Conservation (phyloP, 2,888 invertebrate species). For the Arctia plantaginis region DNA sequence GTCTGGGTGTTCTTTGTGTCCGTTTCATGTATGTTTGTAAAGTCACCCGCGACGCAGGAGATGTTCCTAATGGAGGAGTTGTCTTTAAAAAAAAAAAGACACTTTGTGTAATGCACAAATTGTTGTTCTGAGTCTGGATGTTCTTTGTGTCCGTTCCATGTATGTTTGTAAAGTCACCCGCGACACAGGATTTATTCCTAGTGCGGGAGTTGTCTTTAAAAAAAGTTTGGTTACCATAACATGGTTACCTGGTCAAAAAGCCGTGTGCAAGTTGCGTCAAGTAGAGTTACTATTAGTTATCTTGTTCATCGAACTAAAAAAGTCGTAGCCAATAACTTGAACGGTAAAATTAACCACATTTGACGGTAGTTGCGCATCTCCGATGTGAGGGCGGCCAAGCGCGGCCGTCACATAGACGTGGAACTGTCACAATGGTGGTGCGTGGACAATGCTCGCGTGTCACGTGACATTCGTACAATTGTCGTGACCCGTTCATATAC, state of each 20-base stretch:
- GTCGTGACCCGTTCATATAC: constrained; percentile 56
- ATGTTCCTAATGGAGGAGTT: too few relatives aligned
- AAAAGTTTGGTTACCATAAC: too few relatives aligned
- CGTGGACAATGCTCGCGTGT: constrained; percentile 59
- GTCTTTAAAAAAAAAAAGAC: too few relatives aligned
- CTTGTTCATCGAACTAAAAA: background rate
- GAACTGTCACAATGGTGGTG: constrained; percentile 28
- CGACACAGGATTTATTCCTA: too few relatives aligned
- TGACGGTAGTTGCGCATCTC: constrained; percentile 35
- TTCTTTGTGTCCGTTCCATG: too few relatives aligned
- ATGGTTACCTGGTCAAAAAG: background rate
- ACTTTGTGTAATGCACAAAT: too few relatives aligned
- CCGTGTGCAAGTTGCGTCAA: background rate
- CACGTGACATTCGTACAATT: constrained; percentile 56
- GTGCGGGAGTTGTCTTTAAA: too few relatives aligned
- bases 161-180: too few relatives aligned
- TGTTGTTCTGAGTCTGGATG: too few relatives aligned
- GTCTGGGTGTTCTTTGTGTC: too few relatives aligned
- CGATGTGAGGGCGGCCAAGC: constrained; percentile 42
- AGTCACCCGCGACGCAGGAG: too few relatives aligned
- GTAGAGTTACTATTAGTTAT: background rate
- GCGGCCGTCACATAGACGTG: constrained; percentile 31
- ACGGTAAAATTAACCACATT: constrained; percentile 20
- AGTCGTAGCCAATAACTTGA: background rate
- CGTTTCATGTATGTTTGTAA: too few relatives aligned